These are phyloP conservation scores for Apamea epomidion DNA, from an alignment of 2,888 invertebrate genomes.

Conservation along the genomic window DNA sequence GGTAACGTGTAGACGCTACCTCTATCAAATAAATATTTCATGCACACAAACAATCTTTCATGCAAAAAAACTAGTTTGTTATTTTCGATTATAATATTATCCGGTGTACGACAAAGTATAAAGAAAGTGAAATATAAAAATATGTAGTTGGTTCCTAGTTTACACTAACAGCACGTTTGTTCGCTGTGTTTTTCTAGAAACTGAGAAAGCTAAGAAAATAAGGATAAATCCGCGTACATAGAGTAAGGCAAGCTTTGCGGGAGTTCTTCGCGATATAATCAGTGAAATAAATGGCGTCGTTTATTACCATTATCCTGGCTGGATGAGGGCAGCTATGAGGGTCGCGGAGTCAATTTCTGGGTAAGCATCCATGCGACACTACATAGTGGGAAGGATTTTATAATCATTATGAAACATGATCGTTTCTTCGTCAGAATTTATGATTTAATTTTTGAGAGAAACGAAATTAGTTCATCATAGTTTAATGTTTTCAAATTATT, in stretches of 20 bases:
- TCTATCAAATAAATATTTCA: neutral
- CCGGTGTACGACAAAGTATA: neutral
- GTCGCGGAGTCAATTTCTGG: conserved; percentile 32
- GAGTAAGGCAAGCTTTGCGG: conserved; percentile 34
- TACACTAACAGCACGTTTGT: conserved; percentile 20
- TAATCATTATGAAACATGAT: conserved; percentile 14
- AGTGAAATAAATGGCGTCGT: conserved; percentile 64
- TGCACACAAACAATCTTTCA: conserved; percentile 13
- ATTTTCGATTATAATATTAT: neutral
- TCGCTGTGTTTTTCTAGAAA: conserved; percentile 16
- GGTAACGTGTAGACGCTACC: too few relatives aligned
- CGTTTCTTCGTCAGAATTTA: neutral
- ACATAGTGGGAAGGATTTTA: conserved; percentile 17
- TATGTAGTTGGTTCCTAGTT: conserved; percentile 7
- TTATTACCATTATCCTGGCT: conserved; percentile 61
- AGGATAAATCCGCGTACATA: conserved; percentile 52
- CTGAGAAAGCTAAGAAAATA: conserved; percentile 37
- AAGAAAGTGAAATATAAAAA: conserved; percentile 16
- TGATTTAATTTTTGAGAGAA: neutral
- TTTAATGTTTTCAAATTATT: neutral
- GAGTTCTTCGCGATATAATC: conserved; percentile 60
- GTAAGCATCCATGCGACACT: conserved; percentile 16
- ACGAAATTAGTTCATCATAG: neutral
- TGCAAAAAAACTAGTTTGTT: neutral
- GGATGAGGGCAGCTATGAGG: conserved; percentile 37